These are phyloP conservation scores for Orchesella cincta DNA, from an alignment of 1,140 invertebrate species.

Conservation along the genomic window DNA sequence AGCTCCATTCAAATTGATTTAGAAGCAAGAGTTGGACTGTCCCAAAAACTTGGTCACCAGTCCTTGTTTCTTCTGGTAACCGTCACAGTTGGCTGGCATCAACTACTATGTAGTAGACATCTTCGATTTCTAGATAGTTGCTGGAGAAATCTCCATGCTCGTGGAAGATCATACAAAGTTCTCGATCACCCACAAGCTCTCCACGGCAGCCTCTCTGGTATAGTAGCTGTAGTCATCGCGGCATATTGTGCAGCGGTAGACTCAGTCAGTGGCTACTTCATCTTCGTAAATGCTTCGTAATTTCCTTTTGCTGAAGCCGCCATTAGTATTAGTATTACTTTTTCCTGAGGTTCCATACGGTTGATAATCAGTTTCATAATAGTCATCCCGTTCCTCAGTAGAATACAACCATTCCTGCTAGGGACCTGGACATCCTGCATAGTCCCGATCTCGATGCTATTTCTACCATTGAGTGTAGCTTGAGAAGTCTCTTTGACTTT, in stretches of 20 bases:
- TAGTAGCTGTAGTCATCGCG: conserved; percentile 45
- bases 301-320: conserved; percentile 2
- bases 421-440: too few relatives aligned
- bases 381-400: too few relatives aligned
- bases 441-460: too few relatives aligned
- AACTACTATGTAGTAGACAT: conserved; percentile 9
- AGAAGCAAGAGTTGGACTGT: background rate
- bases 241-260: conserved; percentile 33
- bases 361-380: background rate
- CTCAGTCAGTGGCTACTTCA: conserved; percentile 9
- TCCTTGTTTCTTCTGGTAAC: conserved; percentile 10
- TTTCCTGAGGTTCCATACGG: background rate
- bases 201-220: conserved; percentile 38
- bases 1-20: conserved; percentile 4
- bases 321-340: background rate
- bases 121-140: conserved; percentile 19
- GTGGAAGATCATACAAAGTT: conserved; percentile 39
- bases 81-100: conserved; percentile 13
- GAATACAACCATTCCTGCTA: too few relatives aligned
- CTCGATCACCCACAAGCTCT: conserved; percentile 38
- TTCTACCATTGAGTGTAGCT: too few relatives aligned
- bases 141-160: conserved; percentile 18
- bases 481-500: too few relatives aligned
- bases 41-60: conserved; percentile 21
- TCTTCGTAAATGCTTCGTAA: conserved; percentile 27